phyloP scores from a whole-genome alignment of 2,888 invertebrate species.

The Zele albiditarsus region DNA sequence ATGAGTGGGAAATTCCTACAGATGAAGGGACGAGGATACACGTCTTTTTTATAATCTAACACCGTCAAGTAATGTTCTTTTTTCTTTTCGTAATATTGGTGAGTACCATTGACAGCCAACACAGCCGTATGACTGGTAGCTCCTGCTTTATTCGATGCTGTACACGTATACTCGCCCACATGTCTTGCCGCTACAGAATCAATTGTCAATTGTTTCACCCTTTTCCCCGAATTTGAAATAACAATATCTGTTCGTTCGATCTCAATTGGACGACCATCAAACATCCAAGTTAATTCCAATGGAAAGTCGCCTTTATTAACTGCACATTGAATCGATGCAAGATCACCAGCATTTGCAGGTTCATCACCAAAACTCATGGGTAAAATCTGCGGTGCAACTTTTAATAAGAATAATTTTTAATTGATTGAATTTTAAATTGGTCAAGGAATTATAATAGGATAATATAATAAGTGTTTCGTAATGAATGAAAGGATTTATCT shows the following conservation, averaged over 20 bases:
- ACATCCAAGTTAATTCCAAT: constrained; percentile 83
- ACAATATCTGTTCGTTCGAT: constrained; percentile 59
- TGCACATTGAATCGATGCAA: constrained; percentile 82
- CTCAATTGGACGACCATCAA: constrained; percentile 72
- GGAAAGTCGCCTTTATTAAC: constrained; percentile 86
- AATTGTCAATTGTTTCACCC: constrained; percentile 76
- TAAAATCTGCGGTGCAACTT: constrained; percentile 82
- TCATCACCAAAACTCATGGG: constrained; percentile 85
- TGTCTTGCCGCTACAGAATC: constrained; percentile 81
- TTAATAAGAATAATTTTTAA: constrained; percentile 40
- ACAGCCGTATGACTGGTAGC: constrained; percentile 77
- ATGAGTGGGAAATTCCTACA: background rate
- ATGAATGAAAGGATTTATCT: constrained; percentile 17
- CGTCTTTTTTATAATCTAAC: constrained; percentile 5
- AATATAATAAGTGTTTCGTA: background rate
- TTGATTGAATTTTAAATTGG: constrained; percentile 16
- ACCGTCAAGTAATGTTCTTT: background rate
- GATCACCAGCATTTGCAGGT: constrained; percentile 84
- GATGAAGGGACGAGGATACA: background rate
- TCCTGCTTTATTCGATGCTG: constrained; percentile 77
- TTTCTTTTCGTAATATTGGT: background rate
- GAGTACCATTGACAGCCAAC: constrained; percentile 83
- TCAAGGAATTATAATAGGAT: constrained; percentile 2
- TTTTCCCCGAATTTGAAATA: constrained; percentile 64
- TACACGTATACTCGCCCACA: constrained; percentile 83